phyloP scores from a whole-genome alignment of 2,797 vertebrate species.

The Chaenodraco wilsoni region DNA sequence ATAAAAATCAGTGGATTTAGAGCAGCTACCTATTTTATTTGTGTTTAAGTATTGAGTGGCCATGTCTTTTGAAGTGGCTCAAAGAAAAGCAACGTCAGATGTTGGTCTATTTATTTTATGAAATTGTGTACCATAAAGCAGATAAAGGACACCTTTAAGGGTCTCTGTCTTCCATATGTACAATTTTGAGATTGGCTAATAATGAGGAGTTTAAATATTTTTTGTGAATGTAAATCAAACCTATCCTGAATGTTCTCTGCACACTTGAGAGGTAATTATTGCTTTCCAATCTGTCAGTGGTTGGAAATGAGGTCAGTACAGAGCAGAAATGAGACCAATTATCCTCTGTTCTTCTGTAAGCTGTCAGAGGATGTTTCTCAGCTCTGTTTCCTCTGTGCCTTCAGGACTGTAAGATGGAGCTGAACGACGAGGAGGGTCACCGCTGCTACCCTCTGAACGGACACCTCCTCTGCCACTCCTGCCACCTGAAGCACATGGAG shows the following conservation, averaged over 20 bases:
- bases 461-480: slow-evolving; percentile 92
- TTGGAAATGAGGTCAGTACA: slow-evolving; percentile 8
- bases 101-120: slow-evolving; percentile 13
- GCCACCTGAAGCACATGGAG: slow-evolving; percentile 92
- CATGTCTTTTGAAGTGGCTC: slow-evolving; percentile 2
- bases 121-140: slow-evolving; percentile 11
- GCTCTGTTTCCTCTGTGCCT: slow-evolving; percentile 6
- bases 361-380: slow-evolving; percentile 6
- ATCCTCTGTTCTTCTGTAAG: background rate
- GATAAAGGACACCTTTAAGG: background rate
- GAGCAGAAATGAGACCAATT: slow-evolving; percentile 11
- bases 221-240: background rate
- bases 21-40: slow-evolving; percentile 13
- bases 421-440: slow-evolving; percentile 94
- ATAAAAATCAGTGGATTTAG: slow-evolving; percentile 40
- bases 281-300: background rate
- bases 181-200: slow-evolving; percentile 4
- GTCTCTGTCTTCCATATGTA: background rate
- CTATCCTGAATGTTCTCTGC: background rate
- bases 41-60: slow-evolving; percentile 18
- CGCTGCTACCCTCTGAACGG: slow-evolving; percentile 95
- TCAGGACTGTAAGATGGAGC: slow-evolving; percentile 94
- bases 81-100: slow-evolving; percentile 2
- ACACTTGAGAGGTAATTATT: background rate
- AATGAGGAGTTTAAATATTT: background rate